Percentiles rank a stretch among this genome's conserved stretches.
Evolutionary conservation across 1,140 invertebrate species (phyloP).

Genomic region (Temnothorax nylanderi): DNA sequence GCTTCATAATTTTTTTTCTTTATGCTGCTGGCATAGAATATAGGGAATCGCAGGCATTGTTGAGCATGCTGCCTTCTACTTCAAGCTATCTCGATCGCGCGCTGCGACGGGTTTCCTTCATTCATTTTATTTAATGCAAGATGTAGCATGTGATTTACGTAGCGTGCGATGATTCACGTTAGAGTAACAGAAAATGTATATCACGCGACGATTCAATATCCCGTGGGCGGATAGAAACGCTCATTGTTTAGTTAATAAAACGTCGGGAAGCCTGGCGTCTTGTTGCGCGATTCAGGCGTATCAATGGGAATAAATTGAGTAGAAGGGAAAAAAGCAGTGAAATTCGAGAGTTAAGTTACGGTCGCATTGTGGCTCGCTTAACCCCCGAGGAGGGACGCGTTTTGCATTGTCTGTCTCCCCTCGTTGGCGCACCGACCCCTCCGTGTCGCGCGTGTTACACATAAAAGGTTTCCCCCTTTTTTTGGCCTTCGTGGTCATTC

Average conservation of each 20-base stretch:
- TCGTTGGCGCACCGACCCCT: slow-evolving; percentile 25
- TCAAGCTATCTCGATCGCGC: background rate
- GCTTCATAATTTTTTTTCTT: background rate
- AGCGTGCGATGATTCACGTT: slow-evolving; percentile 10
- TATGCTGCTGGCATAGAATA: background rate
- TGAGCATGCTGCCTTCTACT: background rate
- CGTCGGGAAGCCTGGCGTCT: slow-evolving; percentile 22
- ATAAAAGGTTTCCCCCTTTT: slow-evolving; percentile 61
- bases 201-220: slow-evolving; percentile 31
- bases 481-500: slow-evolving; percentile 49
- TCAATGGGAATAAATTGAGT: slow-evolving; percentile 59
- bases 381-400: slow-evolving; percentile 60
- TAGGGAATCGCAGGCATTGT: background rate
- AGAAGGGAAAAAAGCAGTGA: slow-evolving; percentile 56
- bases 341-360: slow-evolving; percentile 60
- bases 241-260: slow-evolving; percentile 55
- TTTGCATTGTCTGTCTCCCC: slow-evolving; percentile 67
- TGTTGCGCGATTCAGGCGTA: slow-evolving; percentile 51
- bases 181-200: slow-evolving; percentile 10
- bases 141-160: background rate
- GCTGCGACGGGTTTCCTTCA: background rate
- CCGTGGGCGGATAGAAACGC: background rate
- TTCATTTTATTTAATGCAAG: slow-evolving; percentile 6
- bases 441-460: slow-evolving; percentile 54
- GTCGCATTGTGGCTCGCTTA: slow-evolving; percentile 59